A percentile compares a stretch with the other conserved stretches of the same genome.
Conservation (phyloP, 2,797 vertebrate genomes). For the Arrhamphus sclerolepis region DNA sequence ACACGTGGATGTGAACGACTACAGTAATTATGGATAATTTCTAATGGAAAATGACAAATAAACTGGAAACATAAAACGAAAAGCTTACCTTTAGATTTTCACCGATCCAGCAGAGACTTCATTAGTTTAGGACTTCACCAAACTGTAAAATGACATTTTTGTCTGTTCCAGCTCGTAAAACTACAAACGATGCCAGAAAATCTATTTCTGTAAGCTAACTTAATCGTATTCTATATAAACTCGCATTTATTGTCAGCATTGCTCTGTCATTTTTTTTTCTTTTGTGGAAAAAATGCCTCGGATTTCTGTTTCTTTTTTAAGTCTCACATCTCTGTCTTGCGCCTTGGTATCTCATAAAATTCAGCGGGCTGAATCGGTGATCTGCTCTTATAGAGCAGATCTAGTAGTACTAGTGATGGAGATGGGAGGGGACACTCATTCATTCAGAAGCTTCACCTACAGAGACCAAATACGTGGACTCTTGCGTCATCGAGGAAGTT, state of each 20-base stretch:
- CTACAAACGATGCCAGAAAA: constrained; percentile 4
- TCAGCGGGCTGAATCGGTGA: constrained; percentile 79
- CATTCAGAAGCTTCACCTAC: constrained; percentile 85
- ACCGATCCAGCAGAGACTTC: constrained; percentile 24
- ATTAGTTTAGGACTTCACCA: constrained; percentile 36
- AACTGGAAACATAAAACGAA: constrained; percentile 4
- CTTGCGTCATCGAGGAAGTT: constrained; percentile 81
- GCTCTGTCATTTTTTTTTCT: constrained; percentile 3
- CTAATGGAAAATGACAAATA: not conserved
- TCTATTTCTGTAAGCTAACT: not conserved
- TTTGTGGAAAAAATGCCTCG: constrained; percentile 19
- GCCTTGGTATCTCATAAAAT: constrained; percentile 69
- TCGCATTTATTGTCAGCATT: not conserved
- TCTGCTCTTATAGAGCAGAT: constrained; percentile 85
- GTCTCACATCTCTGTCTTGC: constrained; percentile 39
- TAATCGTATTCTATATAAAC: not conserved
- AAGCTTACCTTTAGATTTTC: constrained; percentile 55
- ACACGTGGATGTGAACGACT: constrained; percentile 15
- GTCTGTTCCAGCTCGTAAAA: constrained; percentile 17
- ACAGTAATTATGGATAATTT: not conserved
- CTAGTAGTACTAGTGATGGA: constrained; percentile 83
- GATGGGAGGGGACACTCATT: constrained; percentile 83
- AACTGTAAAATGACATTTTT: constrained; percentile 43
- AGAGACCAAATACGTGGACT: constrained; percentile 78
- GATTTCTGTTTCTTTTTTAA: constrained; percentile 39